Base-by-base conservation (phyloP, 2,113 vertebrate genomes). In the Toxotes jaculatrix region DNA sequence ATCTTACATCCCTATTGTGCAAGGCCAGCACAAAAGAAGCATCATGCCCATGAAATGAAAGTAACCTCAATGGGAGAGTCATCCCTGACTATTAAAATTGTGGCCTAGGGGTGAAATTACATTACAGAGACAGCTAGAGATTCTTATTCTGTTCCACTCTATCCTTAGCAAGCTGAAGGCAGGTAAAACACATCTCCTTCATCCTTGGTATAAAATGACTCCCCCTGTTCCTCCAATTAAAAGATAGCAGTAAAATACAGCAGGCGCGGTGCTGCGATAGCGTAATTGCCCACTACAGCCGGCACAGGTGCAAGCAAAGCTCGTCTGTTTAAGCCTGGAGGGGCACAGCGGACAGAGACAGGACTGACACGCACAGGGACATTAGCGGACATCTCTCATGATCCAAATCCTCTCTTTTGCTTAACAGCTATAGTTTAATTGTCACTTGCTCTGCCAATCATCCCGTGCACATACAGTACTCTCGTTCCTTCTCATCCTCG, bases 181-280 rank as follows among this genome's bases (percentile, higher is more conserved):
- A 91, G 90, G 89, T 91, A 82, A 71, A 88, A 89, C 87, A 86
- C 83, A 71, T 90, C 74, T 89, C 86, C 86, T 87, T 85, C 84
- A 92, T 89, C 85, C 88, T 73, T 32, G 74, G 42, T 88, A 76
- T 85, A 67, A 87, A 89, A 91, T 69, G 76, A 82, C 85, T 88
- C 85, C 31, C 31, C 63, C 79, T 27, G 59, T 78, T 88, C 68
- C 88, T 89, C 87, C 92, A 95, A 94, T 94, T 94, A 95, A 95
- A 93, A 90, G 89, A 94, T 92, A 93, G 87, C 53, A 59, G 86
- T 87, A 72, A 91, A 90, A 80, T 90, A 84, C 67, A 68, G 84
- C 72, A 36, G 82, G 85, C 61, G 45, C 2, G 21, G 51, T 80
- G 79, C 82, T 77, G 74, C 36, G 79, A 92, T 82, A 76, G 83